phyloP scores from a whole-genome alignment of 2,888 invertebrate genomes.

The Hydriomena furcata region DNA sequence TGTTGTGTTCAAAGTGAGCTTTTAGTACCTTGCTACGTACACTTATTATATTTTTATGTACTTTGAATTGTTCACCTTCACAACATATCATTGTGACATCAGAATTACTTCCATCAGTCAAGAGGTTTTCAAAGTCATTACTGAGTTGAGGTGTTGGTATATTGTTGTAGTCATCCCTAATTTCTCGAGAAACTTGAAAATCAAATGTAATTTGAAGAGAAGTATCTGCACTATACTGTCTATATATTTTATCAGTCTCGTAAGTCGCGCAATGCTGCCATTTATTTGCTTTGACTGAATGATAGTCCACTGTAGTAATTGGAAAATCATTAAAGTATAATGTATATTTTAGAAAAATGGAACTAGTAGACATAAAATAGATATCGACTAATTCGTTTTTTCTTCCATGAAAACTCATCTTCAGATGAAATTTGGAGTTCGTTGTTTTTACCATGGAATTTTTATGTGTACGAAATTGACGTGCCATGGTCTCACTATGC shows the following conservation, averaged over 20 bases:
- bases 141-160: slow-evolving; percentile 64
- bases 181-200: not conserved
- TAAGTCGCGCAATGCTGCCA: slow-evolving; percentile 71
- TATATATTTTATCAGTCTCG: too few species aligned
- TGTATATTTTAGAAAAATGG: slow-evolving; percentile 69
- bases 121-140: slow-evolving; percentile 67
- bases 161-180: slow-evolving; percentile 54
- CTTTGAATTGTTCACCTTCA: slow-evolving; percentile 64
- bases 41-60: slow-evolving; percentile 72
- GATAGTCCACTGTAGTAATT: too few species aligned
- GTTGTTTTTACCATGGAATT: slow-evolving; percentile 43
- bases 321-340: too few species aligned
- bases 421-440: slow-evolving; percentile 63
- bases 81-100: slow-evolving; percentile 71
- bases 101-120: slow-evolving; percentile 67
- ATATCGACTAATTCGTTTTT: slow-evolving; percentile 74
- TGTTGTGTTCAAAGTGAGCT: slow-evolving; percentile 77
- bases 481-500: slow-evolving; percentile 27
- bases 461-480: slow-evolving; percentile 64
- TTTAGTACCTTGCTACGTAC: too few species aligned
- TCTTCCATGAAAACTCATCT: slow-evolving; percentile 70
- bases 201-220: too few species aligned
- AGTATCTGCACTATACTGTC: too few species aligned
- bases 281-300: slow-evolving; percentile 68
- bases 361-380: slow-evolving; percentile 63